Evolutionary conservation across 1,140 invertebrate genomes (phyloP), one percentile per base, ranked within the genome.

Genomic region (Acromyrmex charruanus): DNA sequence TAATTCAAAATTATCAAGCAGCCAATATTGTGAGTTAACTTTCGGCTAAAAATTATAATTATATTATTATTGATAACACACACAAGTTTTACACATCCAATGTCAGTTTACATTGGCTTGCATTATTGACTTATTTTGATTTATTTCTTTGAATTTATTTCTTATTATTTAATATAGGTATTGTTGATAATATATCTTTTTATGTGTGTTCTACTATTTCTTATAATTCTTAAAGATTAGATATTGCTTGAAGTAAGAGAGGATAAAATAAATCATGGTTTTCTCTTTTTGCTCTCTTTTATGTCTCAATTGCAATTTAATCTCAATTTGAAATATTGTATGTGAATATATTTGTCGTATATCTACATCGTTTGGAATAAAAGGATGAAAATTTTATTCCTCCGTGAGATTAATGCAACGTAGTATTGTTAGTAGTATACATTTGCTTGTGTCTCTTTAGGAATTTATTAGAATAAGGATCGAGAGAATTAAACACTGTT

Each of bases 401-500:
- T 63, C 10, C 9, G 63, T 63, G 59, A 44, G 39, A 49, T 77
- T 28, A 39, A 39, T n/a, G 35, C 58, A 39, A 63, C 16, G 63
- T 63, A 39, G 21, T 61, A 16, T 63, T 28, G 35, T 21, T 59
- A 49, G 59, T 44, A 3, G 7, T 59, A 28, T 63, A 63, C 10
- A 18, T 77, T 63, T 14, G 74, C 21, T 9, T 61, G 39, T 77
- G 58, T 63, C 18, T 63, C 74, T 35, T 58, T 31, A 9, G 58
- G 39, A 59, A n/a, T 5, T 16, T 35, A 80, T 80, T 80, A 10
- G 44, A 80, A 80, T 68, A 51, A 68, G 28, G 49, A 53, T 31
- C 31, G 63, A 80, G 28, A 16, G 7, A n/a, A 51, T 51, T 63
- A 63, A 77, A 63, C 58, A 63, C 35, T 1, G 58, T 0, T 21